These are phyloP conservation scores for Sebastes cheni DNA, from an alignment of 2,797 vertebrate species.

Conservation along the genomic window DNA sequence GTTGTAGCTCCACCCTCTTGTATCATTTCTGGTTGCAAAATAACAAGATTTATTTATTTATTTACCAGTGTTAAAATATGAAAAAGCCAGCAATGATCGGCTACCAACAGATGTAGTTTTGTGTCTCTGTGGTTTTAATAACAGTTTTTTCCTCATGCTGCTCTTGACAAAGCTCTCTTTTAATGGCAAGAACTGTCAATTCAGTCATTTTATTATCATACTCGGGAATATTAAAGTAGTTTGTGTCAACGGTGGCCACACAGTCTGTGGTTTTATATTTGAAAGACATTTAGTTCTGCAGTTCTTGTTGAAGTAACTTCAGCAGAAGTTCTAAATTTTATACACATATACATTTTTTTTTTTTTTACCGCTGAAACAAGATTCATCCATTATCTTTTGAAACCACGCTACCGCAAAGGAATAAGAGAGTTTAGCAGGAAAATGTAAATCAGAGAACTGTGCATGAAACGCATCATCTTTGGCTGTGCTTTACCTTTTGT, in stretches of 20 bases:
- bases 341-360: neutral
- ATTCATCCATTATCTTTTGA: constrained; percentile 54
- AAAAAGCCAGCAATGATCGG: neutral
- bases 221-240: constrained; percentile 9
- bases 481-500: constrained; percentile 30
- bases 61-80: neutral
- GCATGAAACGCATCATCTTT: constrained; percentile 21
- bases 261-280: neutral
- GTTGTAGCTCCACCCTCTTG: no score
- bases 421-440: constrained; percentile 15
- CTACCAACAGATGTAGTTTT: neutral
- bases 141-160: neutral
- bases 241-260: neutral
- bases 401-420: constrained; percentile 16
- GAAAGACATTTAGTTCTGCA: constrained; percentile 19
- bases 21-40: no score
- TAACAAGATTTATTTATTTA: neutral
- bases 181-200: constrained; percentile 10
- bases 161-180: neutral
- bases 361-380: constrained; percentile 20
- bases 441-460: constrained; percentile 41
- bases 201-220: constrained; percentile 28
- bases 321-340: constrained; percentile 20
- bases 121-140: neutral
- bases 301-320: constrained; percentile 38